These are phyloP conservation scores for Cynaeus angustus DNA, from an alignment of 2,888 invertebrate genomes.

Conservation along the genomic window DNA sequence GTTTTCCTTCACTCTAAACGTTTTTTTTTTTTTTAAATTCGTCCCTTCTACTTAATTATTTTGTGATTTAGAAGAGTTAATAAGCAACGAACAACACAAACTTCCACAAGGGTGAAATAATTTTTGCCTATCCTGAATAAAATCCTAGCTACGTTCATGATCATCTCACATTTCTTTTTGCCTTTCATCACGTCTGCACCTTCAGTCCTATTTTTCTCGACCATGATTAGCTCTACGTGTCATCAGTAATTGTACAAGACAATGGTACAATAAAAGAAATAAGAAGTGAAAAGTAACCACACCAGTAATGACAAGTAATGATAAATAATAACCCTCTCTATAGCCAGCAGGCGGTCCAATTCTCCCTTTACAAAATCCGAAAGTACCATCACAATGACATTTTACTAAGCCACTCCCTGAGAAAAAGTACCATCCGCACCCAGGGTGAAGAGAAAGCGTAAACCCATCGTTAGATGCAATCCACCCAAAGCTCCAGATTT, in stretches of 20 bases:
- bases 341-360: conserved; percentile 14
- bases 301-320: conserved; percentile 4
- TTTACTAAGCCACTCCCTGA: conserved; percentile 11
- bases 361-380: conserved; percentile 22
- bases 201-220: not conserved
- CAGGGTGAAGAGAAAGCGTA: conserved; percentile 28
- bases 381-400: conserved; percentile 21
- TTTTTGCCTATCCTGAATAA: too few species aligned
- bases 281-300: not conserved
- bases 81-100: too few species aligned
- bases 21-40: too few species aligned
- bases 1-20: too few species aligned
- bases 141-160: too few species aligned
- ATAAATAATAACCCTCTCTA: conserved; percentile 14
- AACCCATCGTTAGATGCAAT: conserved; percentile 7
- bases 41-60: too few species aligned
- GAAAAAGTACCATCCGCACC: conserved; percentile 19
- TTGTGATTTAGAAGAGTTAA: too few species aligned
- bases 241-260: not conserved
- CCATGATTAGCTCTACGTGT: not conserved
- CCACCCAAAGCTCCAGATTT: conserved; percentile 22
- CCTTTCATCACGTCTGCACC: too few species aligned
- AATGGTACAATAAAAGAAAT: not conserved
- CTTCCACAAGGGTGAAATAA: too few species aligned
- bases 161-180: too few species aligned